These are phyloP conservation scores for Hycleus phaleratus DNA, from an alignment of 1,140 invertebrate genomes.

Conservation along the genomic window DNA sequence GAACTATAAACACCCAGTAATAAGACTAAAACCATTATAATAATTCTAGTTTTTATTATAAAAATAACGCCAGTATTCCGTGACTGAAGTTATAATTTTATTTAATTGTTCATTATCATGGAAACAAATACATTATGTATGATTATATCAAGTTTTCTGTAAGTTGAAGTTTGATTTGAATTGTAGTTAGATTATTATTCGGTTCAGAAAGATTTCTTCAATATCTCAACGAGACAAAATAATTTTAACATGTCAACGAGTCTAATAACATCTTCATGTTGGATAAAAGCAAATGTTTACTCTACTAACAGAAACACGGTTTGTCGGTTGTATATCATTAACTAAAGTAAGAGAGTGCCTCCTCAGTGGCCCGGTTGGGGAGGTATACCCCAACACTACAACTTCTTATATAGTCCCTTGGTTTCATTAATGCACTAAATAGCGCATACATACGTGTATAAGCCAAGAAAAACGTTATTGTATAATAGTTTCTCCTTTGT, in stretches of 20 bases:
- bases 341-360: conserved; percentile 1
- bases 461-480: conserved; percentile 11
- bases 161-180: too few relatives aligned
- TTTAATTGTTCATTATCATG: conserved; percentile 14
- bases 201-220: too few relatives aligned
- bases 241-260: not conserved
- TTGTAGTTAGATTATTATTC: too few relatives aligned
- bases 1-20: not conserved
- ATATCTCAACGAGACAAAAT: too few relatives aligned
- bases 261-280: conserved; percentile 9
- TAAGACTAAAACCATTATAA: conserved; percentile 4
- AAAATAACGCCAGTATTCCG: conserved; percentile 7
- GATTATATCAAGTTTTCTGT: not conserved
- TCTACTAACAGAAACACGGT: conserved; percentile 3
- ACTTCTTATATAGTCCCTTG: conserved; percentile 6
- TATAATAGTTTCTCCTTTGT: conserved; percentile 7
- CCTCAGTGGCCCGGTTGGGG: not conserved
- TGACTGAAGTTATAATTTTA: conserved; percentile 11
- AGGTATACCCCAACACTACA: conserved; percentile 3
- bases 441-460: conserved; percentile 8
- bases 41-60: conserved; percentile 4
- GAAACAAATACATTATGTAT: conserved; percentile 11
- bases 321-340: conserved; percentile 11
- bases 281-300: conserved; percentile 13
- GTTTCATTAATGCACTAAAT: conserved; percentile 16